Evolutionary conservation across 2,888 invertebrate species (phyloP).

Genomic region (Anthrax anthrax): DNA sequence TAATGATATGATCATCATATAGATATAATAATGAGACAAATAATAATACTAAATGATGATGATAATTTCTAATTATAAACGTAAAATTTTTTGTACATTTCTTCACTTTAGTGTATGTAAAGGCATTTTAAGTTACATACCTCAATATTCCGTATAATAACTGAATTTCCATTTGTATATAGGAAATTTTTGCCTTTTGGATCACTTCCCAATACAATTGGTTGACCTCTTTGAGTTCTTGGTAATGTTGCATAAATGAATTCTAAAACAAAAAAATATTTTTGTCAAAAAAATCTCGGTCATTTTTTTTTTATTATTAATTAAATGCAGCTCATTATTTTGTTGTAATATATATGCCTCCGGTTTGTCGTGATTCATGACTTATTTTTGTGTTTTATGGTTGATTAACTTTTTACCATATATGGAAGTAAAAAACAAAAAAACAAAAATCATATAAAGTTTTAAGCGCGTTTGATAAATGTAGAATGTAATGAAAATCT

Average conservation of each 20-base stretch:
- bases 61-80: neutral
- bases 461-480: no score
- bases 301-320: no score
- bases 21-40: neutral
- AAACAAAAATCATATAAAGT: no score
- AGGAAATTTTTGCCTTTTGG: slow-evolving; percentile 95
- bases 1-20: no score
- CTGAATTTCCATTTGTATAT: slow-evolving; percentile 94
- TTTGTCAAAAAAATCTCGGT: no score
- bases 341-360: no score
- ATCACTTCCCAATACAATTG: slow-evolving; percentile 86
- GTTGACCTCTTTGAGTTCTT: slow-evolving; percentile 84
- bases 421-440: no score
- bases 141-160: slow-evolving; percentile 91
- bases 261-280: slow-evolving; percentile 39
- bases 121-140: no score
- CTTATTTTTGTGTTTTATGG: neutral
- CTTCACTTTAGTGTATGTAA: no score
- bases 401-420: slow-evolving; percentile 5
- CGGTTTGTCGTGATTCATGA: neutral
- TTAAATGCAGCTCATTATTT: no score
- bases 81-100: no score
- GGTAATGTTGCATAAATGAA: slow-evolving; percentile 88
- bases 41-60: neutral
- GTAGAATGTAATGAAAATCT: no score